Conservation (phyloP, 2,888 invertebrate genomes). For the Troides oblongomaculatus region DNA sequence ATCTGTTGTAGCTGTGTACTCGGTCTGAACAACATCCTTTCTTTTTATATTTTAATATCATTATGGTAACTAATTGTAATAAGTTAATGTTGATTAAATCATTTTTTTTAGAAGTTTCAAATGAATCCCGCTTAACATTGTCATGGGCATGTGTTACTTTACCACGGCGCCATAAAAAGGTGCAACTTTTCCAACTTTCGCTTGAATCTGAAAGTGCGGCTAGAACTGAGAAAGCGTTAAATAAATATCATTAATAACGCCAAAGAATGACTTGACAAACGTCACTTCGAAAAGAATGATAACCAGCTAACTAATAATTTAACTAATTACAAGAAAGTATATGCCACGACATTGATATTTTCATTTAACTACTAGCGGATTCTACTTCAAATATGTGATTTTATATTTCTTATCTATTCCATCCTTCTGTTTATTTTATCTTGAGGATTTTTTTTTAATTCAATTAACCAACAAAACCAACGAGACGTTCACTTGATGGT, state of each 20-base stretch:
- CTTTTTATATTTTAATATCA: too few relatives aligned
- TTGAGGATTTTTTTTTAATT: too few relatives aligned
- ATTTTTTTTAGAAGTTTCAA: too few relatives aligned
- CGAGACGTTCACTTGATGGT: too few relatives aligned
- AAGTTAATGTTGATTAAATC: too few relatives aligned
- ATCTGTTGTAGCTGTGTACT: too few relatives aligned
- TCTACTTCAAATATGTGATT: too few relatives aligned
- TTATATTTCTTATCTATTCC: too few relatives aligned
- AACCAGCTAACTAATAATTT: background rate
- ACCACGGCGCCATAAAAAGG: constrained; percentile 35
- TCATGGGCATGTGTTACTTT: constrained; percentile 28
- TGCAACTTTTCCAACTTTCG: constrained; percentile 32
- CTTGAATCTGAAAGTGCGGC: constrained; percentile 2
- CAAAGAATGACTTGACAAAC: background rate
- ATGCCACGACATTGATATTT: background rate
- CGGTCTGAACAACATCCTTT: too few relatives aligned
- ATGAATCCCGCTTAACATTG: background rate
- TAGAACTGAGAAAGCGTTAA: constrained; percentile 16
- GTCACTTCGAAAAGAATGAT: background rate
- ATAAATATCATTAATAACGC: background rate
- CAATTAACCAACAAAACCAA: too few relatives aligned
- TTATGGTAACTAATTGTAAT: too few relatives aligned
- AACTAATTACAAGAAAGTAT: background rate
- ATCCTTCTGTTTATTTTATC: too few relatives aligned
- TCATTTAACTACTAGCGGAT: background rate